Evolutionary conservation across 2,113 vertebrate species (phyloP).

Genomic region (Toxotes jaculatrix): DNA sequence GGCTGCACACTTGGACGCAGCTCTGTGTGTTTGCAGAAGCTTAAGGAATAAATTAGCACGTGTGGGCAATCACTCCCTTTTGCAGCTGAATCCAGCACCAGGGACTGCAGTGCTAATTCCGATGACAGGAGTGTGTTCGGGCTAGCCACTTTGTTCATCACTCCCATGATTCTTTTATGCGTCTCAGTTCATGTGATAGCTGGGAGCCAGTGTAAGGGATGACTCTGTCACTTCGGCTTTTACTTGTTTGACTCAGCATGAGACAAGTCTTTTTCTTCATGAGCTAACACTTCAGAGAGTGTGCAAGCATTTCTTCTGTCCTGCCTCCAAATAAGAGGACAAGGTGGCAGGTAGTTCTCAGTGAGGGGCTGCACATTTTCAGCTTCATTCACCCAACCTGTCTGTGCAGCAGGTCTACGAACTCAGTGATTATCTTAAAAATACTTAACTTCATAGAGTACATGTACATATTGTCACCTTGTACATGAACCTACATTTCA

Average conservation of each 20-base stretch:
- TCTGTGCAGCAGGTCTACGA: background rate
- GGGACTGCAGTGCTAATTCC: constrained; percentile 39
- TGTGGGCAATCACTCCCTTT: constrained; percentile 78
- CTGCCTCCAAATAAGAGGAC: background rate
- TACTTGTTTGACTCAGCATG: background rate
- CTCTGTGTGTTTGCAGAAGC: constrained; percentile 77
- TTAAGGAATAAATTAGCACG: constrained; percentile 84
- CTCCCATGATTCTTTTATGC: constrained; percentile 9
- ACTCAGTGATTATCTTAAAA: background rate
- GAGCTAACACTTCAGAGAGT: background rate
- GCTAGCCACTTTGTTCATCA: background rate
- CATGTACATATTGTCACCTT: constrained; percentile 1
- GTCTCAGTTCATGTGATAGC: background rate
- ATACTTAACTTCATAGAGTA: background rate
- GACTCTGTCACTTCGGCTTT: background rate
- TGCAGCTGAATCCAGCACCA: constrained; percentile 54
- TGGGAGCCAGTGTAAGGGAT: background rate
- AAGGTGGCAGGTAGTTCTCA: background rate
- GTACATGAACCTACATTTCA: constrained; percentile 13
- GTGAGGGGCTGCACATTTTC: no score
- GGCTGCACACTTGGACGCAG: constrained; percentile 79
- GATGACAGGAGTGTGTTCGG: constrained; percentile 30
- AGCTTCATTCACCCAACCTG: background rate
- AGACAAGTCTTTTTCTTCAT: background rate
- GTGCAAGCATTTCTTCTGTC: background rate